Evolutionary conservation across 2,797 vertebrate species (phyloP).

Genomic region (Mustela erminea): DNA sequence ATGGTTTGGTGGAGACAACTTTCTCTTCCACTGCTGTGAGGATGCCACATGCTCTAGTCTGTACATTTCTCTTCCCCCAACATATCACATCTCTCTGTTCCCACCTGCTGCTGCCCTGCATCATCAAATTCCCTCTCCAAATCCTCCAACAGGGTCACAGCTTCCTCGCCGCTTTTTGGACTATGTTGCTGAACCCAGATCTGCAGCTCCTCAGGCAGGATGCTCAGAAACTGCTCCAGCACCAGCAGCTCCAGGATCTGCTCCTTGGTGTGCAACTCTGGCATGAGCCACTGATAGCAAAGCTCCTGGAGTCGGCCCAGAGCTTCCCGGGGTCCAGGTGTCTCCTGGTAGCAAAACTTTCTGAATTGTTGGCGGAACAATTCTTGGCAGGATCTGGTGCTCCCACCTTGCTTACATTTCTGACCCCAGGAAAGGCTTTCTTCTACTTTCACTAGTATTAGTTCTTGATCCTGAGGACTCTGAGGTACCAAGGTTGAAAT

Average conservation of each 20-base stretch:
- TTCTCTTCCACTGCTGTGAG: not conserved
- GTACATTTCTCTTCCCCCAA: not conserved
- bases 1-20: slow-evolving; percentile 11
- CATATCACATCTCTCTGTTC: slow-evolving; percentile 21
- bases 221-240: slow-evolving; percentile 82
- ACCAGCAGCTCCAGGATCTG: slow-evolving; percentile 82
- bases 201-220: slow-evolving; percentile 80
- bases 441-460: slow-evolving; percentile 81
- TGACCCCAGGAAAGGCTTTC: slow-evolving; percentile 75
- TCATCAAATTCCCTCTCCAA: slow-evolving; percentile 83
- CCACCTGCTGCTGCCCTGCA: slow-evolving; percentile 80
- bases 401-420: slow-evolving; percentile 73
- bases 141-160: slow-evolving; percentile 80
- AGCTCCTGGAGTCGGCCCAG: slow-evolving; percentile 80
- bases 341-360: slow-evolving; percentile 82
- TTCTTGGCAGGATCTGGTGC: slow-evolving; percentile 77
- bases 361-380: slow-evolving; percentile 80
- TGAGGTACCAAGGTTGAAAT: slow-evolving; percentile 69
- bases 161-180: slow-evolving; percentile 78
- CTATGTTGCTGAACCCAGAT: slow-evolving; percentile 76
- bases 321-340: slow-evolving; percentile 80
- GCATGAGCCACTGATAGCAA: slow-evolving; percentile 80
- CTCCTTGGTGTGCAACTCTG: slow-evolving; percentile 80
- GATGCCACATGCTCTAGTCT: not conserved
- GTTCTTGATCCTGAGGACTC: slow-evolving; percentile 62